Evolutionary conservation across 2,113 vertebrate genomes (phyloP), one percentile per base, ranked within the genome.

Genomic region (Lampris megalopsis): DNA sequence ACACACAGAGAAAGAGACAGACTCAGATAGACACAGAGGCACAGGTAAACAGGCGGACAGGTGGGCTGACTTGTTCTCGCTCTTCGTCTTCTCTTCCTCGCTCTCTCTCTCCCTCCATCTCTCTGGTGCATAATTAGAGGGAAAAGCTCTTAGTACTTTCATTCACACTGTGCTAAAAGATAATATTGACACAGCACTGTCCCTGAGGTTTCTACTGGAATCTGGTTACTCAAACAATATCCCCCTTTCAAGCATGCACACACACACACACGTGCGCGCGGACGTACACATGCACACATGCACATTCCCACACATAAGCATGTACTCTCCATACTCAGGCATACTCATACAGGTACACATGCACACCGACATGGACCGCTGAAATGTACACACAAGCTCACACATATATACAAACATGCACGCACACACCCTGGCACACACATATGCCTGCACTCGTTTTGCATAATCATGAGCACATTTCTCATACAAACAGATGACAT

Each of bases 121-220:
- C 74, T 78, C 68, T 5, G 4, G 49, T 74, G 77, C 68, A 78
- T 75, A 86, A 85, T 85, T 71, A 85, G 60, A 65, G 64, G 64
- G 75, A 74, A 68, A 54, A 36, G 73, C 81, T 76, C 65, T 79
- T 68, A 43, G 60, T 77, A 65, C 45, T 42, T 81, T 86, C 65
- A 85, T 75, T 82, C 80, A 71, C 73, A 57, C 59, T 0, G 50
- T 49, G 58, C 80, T 67, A 71, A 75, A 81, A 84, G 87, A 84
- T 76, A 90, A 89, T 87, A 89, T 88, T 89, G 87, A 86, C 81
- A 83, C 61, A 79, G 53, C 77, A 54, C 54, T 61, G 78, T 87
- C 85, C 86, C 86, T 77, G 0, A 83, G 81, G 85, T 79, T 74
- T 79, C 40, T 4, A 49, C 73, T 67, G 56, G 81, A 54, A 72